A percentile compares a stretch with the other conserved stretches of the same genome.
Conservation (phyloP, 2,797 vertebrate species). For the Nasua narica region DNA sequence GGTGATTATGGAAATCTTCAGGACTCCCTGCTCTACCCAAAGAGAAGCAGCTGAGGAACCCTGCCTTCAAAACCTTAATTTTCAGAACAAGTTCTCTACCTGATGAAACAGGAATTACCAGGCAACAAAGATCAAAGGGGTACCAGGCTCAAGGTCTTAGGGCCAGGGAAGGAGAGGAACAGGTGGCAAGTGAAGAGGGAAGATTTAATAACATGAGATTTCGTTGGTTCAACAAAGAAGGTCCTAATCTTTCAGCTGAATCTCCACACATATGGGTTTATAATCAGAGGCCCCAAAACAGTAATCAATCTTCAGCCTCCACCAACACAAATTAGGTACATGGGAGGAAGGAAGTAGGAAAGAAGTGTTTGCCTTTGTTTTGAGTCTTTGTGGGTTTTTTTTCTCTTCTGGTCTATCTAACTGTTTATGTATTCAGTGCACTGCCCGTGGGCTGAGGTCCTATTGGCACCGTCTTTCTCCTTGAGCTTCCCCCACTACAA, state of each 20-base stretch:
- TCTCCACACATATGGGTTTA: conserved; percentile 78
- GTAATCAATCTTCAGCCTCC: conserved; percentile 77
- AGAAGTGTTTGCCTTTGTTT: conserved; percentile 18
- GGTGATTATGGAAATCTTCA: not conserved
- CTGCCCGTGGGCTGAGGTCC: not conserved
- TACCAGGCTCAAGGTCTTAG: conserved; percentile 65
- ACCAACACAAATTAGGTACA: conserved; percentile 75
- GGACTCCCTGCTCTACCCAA: not conserved
- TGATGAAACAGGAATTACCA: conserved; percentile 76
- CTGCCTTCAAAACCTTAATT: conserved; percentile 28
- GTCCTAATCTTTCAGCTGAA: conserved; percentile 77
- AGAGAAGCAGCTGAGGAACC: not conserved
- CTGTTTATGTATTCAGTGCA: conserved; percentile 13
- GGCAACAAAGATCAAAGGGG: conserved; percentile 76
- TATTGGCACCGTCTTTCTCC: not conserved
- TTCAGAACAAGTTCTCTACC: conserved; percentile 39
- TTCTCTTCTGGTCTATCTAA: conserved; percentile 30
- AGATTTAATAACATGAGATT: conserved; percentile 81
- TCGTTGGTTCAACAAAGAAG: conserved; percentile 77
- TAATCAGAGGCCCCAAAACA: conserved; percentile 73
- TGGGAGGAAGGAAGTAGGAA: conserved; percentile 69
- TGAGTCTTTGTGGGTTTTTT: not conserved
- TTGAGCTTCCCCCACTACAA: not conserved
- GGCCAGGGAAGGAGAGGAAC: conserved; percentile 76
- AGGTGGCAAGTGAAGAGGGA: conserved; percentile 77